phyloP scores from a whole-genome alignment of 2,113 vertebrate species.

The Archocentrus centrarchus region DNA sequence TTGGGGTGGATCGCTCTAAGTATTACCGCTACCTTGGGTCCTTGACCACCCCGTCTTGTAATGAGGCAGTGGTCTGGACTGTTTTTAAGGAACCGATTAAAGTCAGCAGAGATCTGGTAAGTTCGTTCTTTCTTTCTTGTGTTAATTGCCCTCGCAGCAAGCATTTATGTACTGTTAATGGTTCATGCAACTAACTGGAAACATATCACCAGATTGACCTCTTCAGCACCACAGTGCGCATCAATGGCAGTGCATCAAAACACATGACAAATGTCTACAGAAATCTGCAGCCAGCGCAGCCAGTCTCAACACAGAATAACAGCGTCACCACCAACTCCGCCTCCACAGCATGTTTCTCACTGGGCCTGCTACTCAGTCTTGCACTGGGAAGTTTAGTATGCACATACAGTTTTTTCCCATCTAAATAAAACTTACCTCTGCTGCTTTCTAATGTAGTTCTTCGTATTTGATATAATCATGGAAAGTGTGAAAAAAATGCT shows the following conservation, averaged over 20 bases:
- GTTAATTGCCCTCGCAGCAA: rapidly evolving
- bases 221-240: neutral
- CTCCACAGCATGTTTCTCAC: neutral
- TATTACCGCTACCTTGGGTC: slow-evolving; percentile 82
- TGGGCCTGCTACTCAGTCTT: rapidly evolving
- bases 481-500: neutral
- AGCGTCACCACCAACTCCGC: neutral
- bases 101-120: slow-evolving; percentile 75
- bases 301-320: neutral
- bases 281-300: neutral
- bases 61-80: slow-evolving; percentile 81
- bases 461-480: neutral
- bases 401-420: neutral
- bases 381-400: neutral
- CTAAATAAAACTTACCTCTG: neutral
- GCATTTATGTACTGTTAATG: neutral
- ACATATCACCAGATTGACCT: neutral
- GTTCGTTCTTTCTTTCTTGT: neutral
- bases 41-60: slow-evolving; percentile 75
- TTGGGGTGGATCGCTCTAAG: slow-evolving; percentile 35
- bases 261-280: neutral
- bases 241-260: neutral
- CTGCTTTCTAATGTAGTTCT: neutral
- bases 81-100: slow-evolving; percentile 75
- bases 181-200: neutral